Percentiles rank a stretch among this genome's conserved stretches.
Conservation (phyloP, 2,888 invertebrate species). For the Mystacides longicornis region DNA sequence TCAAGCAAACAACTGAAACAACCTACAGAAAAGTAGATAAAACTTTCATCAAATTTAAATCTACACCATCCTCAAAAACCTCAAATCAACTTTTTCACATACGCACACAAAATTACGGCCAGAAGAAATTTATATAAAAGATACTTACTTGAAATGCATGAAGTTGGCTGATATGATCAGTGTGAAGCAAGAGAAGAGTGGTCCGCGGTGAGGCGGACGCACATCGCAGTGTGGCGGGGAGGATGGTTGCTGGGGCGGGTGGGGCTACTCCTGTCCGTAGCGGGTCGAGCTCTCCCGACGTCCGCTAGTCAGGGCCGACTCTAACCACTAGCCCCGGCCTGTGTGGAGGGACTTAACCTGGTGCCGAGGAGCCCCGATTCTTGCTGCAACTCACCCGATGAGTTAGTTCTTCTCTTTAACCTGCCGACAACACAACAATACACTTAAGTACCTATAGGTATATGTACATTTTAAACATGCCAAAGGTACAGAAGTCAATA, state of each 20-base stretch:
- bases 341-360: neutral
- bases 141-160: constrained; percentile 26
- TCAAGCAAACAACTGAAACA: too few relatives aligned
- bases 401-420: neutral
- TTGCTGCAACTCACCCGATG: neutral
- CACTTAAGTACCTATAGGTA: too few relatives aligned
- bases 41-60: too few relatives aligned
- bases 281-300: constrained; percentile 12
- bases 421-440: neutral
- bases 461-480: too few relatives aligned
- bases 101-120: too few relatives aligned
- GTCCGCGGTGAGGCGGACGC: constrained; percentile 22
- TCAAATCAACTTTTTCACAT: too few relatives aligned
- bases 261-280: constrained; percentile 11
- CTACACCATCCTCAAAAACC: too few relatives aligned
- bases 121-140: too few relatives aligned
- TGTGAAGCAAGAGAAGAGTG: constrained; percentile 17
- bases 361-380: constrained; percentile 4
- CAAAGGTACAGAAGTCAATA: too few relatives aligned
- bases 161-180: constrained; percentile 22
- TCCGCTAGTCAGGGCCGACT: constrained; percentile 5
- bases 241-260: constrained; percentile 13
- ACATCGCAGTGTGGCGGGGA: constrained; percentile 15
- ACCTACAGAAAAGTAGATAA: too few relatives aligned
- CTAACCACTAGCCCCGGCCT: neutral